These are phyloP conservation scores for Thunnus thynnus DNA, from an alignment of 2,113 vertebrate species.

Conservation along the genomic window DNA sequence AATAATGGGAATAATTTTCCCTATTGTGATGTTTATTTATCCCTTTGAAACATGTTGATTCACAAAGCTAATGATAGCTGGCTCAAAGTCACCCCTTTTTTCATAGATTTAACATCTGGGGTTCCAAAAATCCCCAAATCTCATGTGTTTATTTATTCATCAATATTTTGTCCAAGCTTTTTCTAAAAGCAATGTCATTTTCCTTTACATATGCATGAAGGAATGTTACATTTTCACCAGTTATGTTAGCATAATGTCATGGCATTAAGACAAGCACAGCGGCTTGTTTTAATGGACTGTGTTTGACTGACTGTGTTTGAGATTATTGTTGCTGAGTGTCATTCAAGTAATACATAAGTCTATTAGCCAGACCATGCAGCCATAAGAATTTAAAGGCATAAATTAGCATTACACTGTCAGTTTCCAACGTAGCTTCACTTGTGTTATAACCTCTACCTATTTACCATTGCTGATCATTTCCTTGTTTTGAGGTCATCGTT, in stretches of 20 bases:
- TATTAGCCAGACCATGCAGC: constrained; percentile 13
- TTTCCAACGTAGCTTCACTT: constrained; percentile 60
- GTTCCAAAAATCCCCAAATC: constrained; percentile 21
- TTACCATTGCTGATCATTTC: constrained; percentile 80
- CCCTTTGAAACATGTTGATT: background rate
- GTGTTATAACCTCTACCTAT: constrained; percentile 73
- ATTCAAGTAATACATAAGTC: constrained; percentile 14
- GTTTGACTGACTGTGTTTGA: constrained; percentile 56
- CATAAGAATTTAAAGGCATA: constrained; percentile 12
- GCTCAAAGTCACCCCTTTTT: background rate
- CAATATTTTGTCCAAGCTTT: constrained; percentile 33
- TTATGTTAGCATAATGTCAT: constrained; percentile 57
- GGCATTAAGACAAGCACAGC: constrained; percentile 75
- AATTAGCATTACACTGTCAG: constrained; percentile 38
- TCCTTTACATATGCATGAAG: constrained; percentile 71
- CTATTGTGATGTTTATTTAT: background rate
- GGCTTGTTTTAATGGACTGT: constrained; percentile 74
- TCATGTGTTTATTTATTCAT: constrained; percentile 59
- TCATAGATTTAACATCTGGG: background rate
- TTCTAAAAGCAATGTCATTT: constrained; percentile 42
- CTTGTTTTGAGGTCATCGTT: constrained; percentile 80
- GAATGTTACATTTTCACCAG: constrained; percentile 71
- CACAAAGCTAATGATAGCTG: background rate
- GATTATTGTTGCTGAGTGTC: constrained; percentile 63
- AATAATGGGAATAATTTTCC: background rate